Base-by-base conservation (phyloP, 2,888 invertebrate species). In the Mesodorylaimus sp. region DNA sequence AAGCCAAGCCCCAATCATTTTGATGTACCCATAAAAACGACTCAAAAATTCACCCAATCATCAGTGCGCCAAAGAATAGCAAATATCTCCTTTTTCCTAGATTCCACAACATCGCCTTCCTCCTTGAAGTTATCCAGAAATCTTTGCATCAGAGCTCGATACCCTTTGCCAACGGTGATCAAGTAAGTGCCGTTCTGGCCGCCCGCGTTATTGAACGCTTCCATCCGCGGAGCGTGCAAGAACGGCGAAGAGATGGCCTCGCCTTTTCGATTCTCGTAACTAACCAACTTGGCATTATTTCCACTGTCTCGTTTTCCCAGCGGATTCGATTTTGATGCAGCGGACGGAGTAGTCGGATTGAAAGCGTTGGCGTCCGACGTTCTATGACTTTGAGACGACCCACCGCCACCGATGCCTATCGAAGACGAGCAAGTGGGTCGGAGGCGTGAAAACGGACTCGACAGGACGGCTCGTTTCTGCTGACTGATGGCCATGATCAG, bases 1-100 rank as follows among this genome's bases (percentile, higher is more conserved):
- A n/a, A n/a, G n/a, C n/a, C n/a, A n/a, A n/a, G n/a, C n/a, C n/a
- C n/a, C n/a, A n/a, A n/a, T n/a, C n/a, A n/a, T n/a, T n/a, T n/a
- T n/a, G n/a, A n/a, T n/a, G n/a, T n/a, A n/a, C n/a, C n/a, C n/a
- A n/a, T n/a, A n/a, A n/a, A n/a, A n/a, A n/a, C n/a, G n/a, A n/a
- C n/a, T 39, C 21, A 39, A 39, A 21, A 10, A 21, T 39, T 39
- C n/a, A 39, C 21, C 81, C 81, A 81, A 64, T 79, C 75, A 56
- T 79, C 78, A 0, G 80, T 76, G 45, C 76, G 70, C 81, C 81
- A 82, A 23, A 82, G 68, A 24, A 82, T 66, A 51, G 79, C 77
- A 66, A 79, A 79, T 71, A 75, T 76, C 23, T 78, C 69, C 54
- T 68, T 50, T 47, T 60, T 58, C 25, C 54, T 38, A 24, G 52